phyloP scores from a whole-genome alignment of 2,797 vertebrate genomes.

The Sebastes hubbsi region DNA sequence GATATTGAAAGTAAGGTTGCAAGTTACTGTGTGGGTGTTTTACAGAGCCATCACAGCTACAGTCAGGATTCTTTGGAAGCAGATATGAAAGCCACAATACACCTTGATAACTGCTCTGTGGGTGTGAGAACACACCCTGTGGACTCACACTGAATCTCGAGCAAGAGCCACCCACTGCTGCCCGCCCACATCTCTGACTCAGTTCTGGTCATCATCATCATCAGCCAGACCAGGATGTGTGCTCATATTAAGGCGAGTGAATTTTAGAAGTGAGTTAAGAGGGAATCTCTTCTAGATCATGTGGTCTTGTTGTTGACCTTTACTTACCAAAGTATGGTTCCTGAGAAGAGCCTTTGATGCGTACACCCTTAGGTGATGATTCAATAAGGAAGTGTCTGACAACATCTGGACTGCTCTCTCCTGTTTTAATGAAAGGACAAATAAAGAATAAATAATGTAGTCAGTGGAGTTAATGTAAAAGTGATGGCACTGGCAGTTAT shows the following conservation, averaged over 20 bases:
- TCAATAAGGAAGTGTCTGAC: constrained; percentile 92
- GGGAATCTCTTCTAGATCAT: background rate
- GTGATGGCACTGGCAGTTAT: background rate
- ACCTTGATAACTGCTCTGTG: background rate
- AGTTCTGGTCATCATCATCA: background rate
- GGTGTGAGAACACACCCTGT: constrained; percentile 27
- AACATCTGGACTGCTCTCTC: constrained; percentile 64
- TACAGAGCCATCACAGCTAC: background rate
- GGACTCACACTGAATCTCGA: constrained; percentile 8
- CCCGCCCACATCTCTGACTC: constrained; percentile 47
- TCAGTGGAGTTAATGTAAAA: background rate
- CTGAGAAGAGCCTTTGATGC: constrained; percentile 88
- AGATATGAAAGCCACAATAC: background rate
- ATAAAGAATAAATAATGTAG: background rate
- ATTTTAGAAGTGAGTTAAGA: background rate
- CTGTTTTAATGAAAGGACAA: constrained; percentile 36
- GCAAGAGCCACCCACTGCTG: background rate
- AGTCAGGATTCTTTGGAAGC: background rate
- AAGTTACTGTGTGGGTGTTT: background rate
- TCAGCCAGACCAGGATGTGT: background rate
- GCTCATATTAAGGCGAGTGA: background rate
- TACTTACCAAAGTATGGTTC: constrained; percentile 92
- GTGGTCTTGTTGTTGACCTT: background rate
- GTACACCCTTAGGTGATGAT: constrained; percentile 90
- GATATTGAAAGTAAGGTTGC: background rate